Conservation (phyloP, 2,113 vertebrate genomes). For the Rhinoptilus africanus region DNA sequence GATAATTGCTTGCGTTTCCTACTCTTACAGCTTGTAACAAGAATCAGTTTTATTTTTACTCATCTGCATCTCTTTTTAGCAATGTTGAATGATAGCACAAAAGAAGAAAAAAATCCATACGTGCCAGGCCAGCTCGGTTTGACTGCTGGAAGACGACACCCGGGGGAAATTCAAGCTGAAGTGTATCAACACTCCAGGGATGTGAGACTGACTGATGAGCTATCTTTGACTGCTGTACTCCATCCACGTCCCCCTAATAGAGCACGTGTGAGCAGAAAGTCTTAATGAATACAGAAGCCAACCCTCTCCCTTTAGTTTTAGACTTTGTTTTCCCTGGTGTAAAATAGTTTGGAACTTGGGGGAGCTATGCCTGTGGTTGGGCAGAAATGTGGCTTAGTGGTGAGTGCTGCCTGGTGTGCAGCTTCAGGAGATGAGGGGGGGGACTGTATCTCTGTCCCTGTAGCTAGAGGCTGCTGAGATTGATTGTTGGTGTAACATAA, state of each 20-base stretch:
- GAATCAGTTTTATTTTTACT: neutral
- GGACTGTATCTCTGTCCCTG: neutral
- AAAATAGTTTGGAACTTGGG: neutral
- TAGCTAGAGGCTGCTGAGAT: neutral
- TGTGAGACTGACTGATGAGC: neutral
- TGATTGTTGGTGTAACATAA: neutral
- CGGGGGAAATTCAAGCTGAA: conserved; percentile 7
- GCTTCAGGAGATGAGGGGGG: neutral
- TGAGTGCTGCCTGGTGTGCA: neutral
- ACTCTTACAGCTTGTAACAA: neutral
- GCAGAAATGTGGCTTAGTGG: neutral
- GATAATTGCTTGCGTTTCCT: neutral
- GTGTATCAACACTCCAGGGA: neutral
- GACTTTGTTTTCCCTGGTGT: neutral
- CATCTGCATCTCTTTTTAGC: neutral
- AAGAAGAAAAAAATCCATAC: neutral
- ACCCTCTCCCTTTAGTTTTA: neutral
- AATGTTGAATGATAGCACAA: neutral
- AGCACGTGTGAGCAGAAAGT: neutral
- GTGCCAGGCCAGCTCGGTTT: neutral
- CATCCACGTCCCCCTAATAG: neutral
- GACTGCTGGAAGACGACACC: neutral
- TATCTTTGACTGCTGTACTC: neutral
- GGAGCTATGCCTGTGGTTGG: neutral
- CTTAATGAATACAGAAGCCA: neutral